Conservation (phyloP, 1,140 invertebrate genomes). For the Anthonomus grandis region DNA sequence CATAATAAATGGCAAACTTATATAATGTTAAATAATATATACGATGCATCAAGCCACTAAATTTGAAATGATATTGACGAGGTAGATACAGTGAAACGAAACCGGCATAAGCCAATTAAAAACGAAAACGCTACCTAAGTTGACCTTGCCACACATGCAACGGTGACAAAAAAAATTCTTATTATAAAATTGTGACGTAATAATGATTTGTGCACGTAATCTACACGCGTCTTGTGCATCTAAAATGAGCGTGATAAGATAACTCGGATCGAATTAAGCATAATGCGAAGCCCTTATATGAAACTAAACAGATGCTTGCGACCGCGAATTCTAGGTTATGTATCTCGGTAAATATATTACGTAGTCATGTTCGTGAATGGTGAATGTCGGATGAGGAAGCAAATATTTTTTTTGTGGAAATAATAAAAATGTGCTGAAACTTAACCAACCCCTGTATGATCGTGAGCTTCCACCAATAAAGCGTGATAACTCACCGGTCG, state of each 20-base stretch:
- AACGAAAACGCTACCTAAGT: too few species aligned
- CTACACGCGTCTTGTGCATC: background rate
- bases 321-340: constrained; percentile 8
- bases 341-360: constrained; percentile 1
- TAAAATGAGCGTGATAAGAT: constrained; percentile 1
- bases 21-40: too few species aligned
- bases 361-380: constrained; percentile 12
- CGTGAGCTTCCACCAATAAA: constrained; percentile 21
- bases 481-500: constrained; percentile 28
- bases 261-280: background rate
- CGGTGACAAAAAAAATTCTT: constrained; percentile 1
- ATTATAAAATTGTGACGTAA: background rate
- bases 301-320: constrained; percentile 3
- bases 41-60: too few species aligned
- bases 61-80: too few species aligned
- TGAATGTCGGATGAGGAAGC: constrained; percentile 11
- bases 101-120: too few species aligned
- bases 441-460: constrained; percentile 6
- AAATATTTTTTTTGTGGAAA: background rate
- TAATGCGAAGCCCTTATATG: background rate
- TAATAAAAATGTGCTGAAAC: background rate
- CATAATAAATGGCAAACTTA: too few species aligned
- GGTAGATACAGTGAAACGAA: too few species aligned
- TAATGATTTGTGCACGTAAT: background rate
- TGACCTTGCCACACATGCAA: constrained; percentile 17